Evolutionary conservation across 2,888 invertebrate species (phyloP).

Genomic region (Drosophila tripunctata): DNA sequence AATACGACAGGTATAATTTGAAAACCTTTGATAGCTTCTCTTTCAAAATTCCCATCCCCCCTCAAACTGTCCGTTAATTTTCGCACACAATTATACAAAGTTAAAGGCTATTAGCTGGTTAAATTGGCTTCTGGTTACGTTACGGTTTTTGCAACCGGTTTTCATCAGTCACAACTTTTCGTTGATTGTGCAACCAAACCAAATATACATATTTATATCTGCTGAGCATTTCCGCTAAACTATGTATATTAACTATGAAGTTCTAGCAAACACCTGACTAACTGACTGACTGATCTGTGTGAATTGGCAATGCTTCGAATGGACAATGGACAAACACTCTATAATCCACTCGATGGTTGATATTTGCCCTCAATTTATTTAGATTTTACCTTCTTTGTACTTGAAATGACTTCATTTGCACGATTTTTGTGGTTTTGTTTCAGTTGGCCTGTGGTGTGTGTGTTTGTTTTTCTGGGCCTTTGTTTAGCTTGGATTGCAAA

Average conservation of each 20-base stretch:
- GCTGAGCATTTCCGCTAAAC: slow-evolving; percentile 55
- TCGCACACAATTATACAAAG: slow-evolving; percentile 36
- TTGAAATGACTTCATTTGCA: slow-evolving; percentile 75
- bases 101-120: slow-evolving; percentile 35
- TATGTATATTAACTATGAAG: slow-evolving; percentile 9
- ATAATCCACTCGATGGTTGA: slow-evolving; percentile 20
- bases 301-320: neutral
- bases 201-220: slow-evolving; percentile 29
- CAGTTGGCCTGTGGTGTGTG: slow-evolving; percentile 2
- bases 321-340: slow-evolving; percentile 30
- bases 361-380: slow-evolving; percentile 56
- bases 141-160: slow-evolving; percentile 39
- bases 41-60: no score
- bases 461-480: slow-evolving; percentile 21
- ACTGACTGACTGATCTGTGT: neutral
- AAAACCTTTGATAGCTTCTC: no score
- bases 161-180: slow-evolving; percentile 16
- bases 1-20: no score
- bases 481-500: slow-evolving; percentile 41
- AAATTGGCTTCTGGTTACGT: slow-evolving; percentile 47
- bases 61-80: no score
- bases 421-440: slow-evolving; percentile 48
- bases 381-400: slow-evolving; percentile 26
- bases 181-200: slow-evolving; percentile 49
- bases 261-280: slow-evolving; percentile 31